Evolutionary conservation across 2,797 vertebrate genomes (phyloP).

Genomic region (Microctenopoma lineatum): DNA sequence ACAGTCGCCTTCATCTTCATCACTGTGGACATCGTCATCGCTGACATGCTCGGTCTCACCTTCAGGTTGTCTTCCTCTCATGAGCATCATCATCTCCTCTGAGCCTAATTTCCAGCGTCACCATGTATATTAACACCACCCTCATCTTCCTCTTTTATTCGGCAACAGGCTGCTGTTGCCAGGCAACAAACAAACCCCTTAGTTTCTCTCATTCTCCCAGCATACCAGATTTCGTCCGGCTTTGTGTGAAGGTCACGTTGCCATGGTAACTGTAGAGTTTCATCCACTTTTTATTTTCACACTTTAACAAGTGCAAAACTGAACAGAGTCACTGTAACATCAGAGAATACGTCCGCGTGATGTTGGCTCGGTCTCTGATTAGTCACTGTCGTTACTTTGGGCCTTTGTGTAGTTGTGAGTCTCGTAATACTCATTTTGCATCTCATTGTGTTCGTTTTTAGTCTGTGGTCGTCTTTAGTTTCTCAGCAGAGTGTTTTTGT

Average conservation of each 20-base stretch:
- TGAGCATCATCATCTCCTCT: background rate
- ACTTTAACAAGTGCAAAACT: background rate
- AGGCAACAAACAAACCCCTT: conserved; percentile 26
- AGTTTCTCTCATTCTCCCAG: conserved; percentile 11
- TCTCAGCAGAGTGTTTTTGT: too few relatives aligned
- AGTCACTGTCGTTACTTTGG: background rate
- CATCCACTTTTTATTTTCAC: conserved; percentile 6
- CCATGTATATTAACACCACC: background rate
- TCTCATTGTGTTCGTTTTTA: too few relatives aligned
- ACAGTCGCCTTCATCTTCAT: background rate
- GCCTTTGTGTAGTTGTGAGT: background rate
- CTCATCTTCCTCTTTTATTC: background rate
- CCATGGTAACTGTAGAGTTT: conserved; percentile 33
- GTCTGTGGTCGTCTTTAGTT: too few relatives aligned
- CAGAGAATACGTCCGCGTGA: background rate
- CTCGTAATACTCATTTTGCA: too few relatives aligned
- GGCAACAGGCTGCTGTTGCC: conserved; percentile 55
- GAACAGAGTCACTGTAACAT: background rate
- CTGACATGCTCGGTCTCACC: background rate
- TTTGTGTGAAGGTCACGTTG: conserved; percentile 30
- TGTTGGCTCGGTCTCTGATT: too few relatives aligned
- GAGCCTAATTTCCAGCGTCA: background rate
- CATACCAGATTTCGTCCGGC: background rate
- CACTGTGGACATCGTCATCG: background rate
- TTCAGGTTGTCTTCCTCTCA: background rate